Conservation (phyloP, 2,888 invertebrate genomes). For the Parapristionchus giblindavisi region DNA sequence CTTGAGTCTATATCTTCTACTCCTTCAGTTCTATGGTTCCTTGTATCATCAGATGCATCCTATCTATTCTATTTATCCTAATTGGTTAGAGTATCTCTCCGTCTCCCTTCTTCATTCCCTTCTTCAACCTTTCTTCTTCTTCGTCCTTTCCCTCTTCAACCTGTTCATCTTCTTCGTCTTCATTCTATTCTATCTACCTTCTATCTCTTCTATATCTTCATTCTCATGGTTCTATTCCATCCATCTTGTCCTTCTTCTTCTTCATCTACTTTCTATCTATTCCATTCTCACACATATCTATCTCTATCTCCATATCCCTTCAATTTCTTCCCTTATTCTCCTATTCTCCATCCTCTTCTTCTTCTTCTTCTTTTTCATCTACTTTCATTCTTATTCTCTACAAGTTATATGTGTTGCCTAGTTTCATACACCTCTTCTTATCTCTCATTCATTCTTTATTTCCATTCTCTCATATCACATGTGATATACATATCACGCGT, state of each 20-base stretch:
- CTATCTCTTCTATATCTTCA: neutral
- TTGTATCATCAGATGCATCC: too few species aligned
- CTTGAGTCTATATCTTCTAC: too few species aligned
- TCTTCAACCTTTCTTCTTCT: neutral
- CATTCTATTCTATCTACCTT: neutral
- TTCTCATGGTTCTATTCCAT: neutral
- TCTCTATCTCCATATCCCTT: neutral
- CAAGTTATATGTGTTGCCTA: too few species aligned
- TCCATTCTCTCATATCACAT: too few species aligned
- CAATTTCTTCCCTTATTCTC: neutral
- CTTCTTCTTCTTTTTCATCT: neutral
- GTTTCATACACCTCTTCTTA: too few species aligned
- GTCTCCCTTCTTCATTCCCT: too few species aligned
- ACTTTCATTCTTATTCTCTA: too few species aligned
- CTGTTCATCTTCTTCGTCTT: neutral
- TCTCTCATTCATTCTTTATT: too few species aligned
- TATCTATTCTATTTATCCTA: too few species aligned
- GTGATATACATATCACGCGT: too few species aligned
- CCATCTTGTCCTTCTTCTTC: neutral
- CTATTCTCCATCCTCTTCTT: neutral
- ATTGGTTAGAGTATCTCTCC: too few species aligned
- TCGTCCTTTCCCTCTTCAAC: neutral
- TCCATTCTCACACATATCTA: neutral
- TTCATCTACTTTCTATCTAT: neutral
- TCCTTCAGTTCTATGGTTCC: too few species aligned